These are phyloP conservation scores for Opisthograptis luteolata DNA, from an alignment of 2,888 invertebrate species.

Conservation along the genomic window DNA sequence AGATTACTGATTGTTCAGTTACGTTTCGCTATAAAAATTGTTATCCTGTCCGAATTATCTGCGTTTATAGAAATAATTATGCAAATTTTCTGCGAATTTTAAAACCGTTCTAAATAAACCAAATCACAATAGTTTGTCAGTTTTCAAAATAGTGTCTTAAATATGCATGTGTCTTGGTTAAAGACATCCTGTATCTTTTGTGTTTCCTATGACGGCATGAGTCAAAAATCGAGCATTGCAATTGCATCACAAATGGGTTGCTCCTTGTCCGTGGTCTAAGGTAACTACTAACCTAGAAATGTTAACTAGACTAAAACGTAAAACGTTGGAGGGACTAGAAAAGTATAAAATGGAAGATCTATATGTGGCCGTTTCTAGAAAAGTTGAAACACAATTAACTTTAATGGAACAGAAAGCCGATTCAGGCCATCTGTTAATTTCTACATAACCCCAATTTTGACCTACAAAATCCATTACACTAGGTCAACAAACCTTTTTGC, in stretches of 20 bases:
- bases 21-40: no score
- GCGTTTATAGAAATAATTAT: no score
- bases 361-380: constrained; percentile 45
- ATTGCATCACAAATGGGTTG: constrained; percentile 1
- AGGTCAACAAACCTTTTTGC: background rate
- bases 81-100: no score
- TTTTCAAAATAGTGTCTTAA: no score
- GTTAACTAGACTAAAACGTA: constrained; percentile 61
- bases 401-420: background rate
- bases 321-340: constrained; percentile 73
- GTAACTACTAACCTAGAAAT: constrained; percentile 46
- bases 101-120: no score
- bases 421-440: background rate
- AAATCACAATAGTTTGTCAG: no score
- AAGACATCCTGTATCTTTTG: no score
- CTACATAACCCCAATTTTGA: background rate
- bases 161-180: no score
- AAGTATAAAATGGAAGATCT: constrained; percentile 66
- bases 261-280: constrained; percentile 44
- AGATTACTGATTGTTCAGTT: no score
- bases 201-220: background rate
- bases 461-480: background rate
- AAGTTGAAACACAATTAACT: background rate
- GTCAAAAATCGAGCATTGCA: constrained; percentile 30
- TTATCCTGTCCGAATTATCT: no score